Percentiles rank a stretch among this genome's conserved stretches.
Evolutionary conservation across 1,140 invertebrate species (phyloP).

Genomic region (Philopotamus ludificatus): DNA sequence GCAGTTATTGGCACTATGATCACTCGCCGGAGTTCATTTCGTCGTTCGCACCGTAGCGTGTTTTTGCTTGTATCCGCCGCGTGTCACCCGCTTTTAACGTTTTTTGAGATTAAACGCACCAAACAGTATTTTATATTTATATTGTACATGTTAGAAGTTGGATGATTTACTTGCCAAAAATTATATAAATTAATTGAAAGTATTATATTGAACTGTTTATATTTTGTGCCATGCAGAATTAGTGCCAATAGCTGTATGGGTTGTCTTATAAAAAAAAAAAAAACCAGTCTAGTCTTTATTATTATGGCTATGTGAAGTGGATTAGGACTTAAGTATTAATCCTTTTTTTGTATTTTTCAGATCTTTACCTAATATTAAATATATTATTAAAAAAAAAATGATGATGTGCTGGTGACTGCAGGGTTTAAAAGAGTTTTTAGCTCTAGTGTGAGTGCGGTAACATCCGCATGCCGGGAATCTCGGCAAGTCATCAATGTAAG

Average conservation of each 20-base stretch:
- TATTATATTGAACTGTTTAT: slow-evolving; percentile 39
- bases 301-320: slow-evolving; percentile 40
- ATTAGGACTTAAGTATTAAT: slow-evolving; percentile 42
- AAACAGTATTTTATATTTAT: slow-evolving; percentile 10
- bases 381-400: slow-evolving; percentile 33
- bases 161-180: slow-evolving; percentile 37
- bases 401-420: slow-evolving; percentile 43
- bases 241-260: slow-evolving; percentile 43
- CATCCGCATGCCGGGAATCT: slow-evolving; percentile 31
- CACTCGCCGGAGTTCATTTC: not conserved
- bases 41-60: slow-evolving; percentile 13
- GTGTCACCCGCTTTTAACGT: not conserved
- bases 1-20: slow-evolving; percentile 59
- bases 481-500: slow-evolving; percentile 42
- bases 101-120: not conserved
- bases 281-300: slow-evolving; percentile 42
- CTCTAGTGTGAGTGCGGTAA: slow-evolving; percentile 39
- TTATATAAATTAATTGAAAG: slow-evolving; percentile 36
- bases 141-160: not conserved
- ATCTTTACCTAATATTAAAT: slow-evolving; percentile 43
- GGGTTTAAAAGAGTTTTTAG: slow-evolving; percentile 42
- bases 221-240: slow-evolving; percentile 40
- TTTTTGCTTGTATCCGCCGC: not conserved
- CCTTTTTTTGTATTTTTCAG: slow-evolving; percentile 43
- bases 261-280: slow-evolving; percentile 40